Base-by-base conservation (phyloP, 2,888 invertebrate genomes). In the Tholera decimalis region DNA sequence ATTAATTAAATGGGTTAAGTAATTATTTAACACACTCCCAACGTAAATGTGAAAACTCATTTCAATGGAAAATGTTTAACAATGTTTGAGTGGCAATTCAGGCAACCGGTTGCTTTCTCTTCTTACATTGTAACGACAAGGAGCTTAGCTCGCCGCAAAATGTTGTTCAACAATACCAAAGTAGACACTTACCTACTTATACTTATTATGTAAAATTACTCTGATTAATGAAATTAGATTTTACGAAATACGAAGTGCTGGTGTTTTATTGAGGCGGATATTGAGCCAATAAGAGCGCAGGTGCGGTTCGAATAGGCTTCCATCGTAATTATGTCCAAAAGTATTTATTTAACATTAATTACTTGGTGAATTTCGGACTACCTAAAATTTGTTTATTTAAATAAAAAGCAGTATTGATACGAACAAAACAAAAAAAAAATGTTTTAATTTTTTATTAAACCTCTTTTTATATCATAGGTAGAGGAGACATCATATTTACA, bases 251-350 rank as follows among this genome's bases (percentile, higher is more conserved):
- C 43, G 44, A 47, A 47, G 35, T 62, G 44, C 69, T 51, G 22
- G 22, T 53, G 63, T 30, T 75, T 59, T 65, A 63, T 64, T 53
- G 46, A 58, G 46, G 55, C 49, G 18, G n/a, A 57, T 53, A 43
- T 30, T 57, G 43, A 54, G 11, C 65, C 74, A 82, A 77, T 82
- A 66, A 71, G 44, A 59, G 66, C 73, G 46, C 74, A 80, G 80
- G 78, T 80, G 83, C 51, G 54, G 35, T 63, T 58, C 24, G 41
- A 56, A 76, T 68, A 61, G 46, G 63, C 53, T 73, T 63, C 50
- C 49, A 54, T 43, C 9, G 67, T 68, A 68, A 71, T 80, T 82
- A 73, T 82, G 73, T 69, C 28, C 51, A 30, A 58, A 55, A 47
- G 26, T 61, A 66, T 76, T 64, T 65, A 75, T 79, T 81, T 62